phyloP scores from a whole-genome alignment of 2,888 invertebrate species.

The Ectemnius cavifrons region DNA sequence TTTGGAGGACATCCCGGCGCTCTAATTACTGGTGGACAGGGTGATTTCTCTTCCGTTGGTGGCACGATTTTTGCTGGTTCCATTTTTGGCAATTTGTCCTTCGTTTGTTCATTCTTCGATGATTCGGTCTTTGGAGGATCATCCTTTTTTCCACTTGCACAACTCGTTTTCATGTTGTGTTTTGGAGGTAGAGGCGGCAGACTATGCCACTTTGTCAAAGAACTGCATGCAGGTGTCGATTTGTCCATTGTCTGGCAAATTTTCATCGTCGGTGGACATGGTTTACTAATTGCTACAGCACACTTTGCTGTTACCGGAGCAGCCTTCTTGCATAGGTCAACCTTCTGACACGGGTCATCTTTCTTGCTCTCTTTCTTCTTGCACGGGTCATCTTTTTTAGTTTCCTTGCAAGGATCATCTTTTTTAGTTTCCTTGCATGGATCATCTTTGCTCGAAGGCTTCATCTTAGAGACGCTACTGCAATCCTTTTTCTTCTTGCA shows the following conservation, averaged over 20 bases:
- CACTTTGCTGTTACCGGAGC: too few relatives aligned
- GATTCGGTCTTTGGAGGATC: not conserved
- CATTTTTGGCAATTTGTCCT: not conserved
- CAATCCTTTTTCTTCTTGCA: not conserved
- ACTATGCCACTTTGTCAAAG: too few relatives aligned
- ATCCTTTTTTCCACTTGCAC: not conserved
- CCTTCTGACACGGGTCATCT: too few relatives aligned
- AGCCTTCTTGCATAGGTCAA: too few relatives aligned
- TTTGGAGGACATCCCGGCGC: conserved; percentile 49
- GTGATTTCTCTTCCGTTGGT: conserved; percentile 9
- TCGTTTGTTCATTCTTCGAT: conserved; percentile 6
- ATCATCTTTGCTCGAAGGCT: too few relatives aligned
- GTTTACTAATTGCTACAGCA: too few relatives aligned
- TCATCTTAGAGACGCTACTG: too few relatives aligned
- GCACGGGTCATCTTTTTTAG: not conserved
- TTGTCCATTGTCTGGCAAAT: too few relatives aligned
- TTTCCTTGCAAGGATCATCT: conserved; percentile 28
- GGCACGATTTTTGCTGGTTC: not conserved
- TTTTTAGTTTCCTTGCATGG: conserved; percentile 15
- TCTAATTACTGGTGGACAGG: conserved; percentile 54
- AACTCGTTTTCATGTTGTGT: not conserved
- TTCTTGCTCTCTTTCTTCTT: too few relatives aligned
- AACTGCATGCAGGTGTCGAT: too few relatives aligned
- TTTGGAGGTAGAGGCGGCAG: too few relatives aligned
- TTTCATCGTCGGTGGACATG: too few relatives aligned